A percentile compares a stretch with the other conserved stretches of the same genome.
phyloP scores from a whole-genome alignment of 2,888 invertebrate genomes.

The Drosophila formosana region DNA sequence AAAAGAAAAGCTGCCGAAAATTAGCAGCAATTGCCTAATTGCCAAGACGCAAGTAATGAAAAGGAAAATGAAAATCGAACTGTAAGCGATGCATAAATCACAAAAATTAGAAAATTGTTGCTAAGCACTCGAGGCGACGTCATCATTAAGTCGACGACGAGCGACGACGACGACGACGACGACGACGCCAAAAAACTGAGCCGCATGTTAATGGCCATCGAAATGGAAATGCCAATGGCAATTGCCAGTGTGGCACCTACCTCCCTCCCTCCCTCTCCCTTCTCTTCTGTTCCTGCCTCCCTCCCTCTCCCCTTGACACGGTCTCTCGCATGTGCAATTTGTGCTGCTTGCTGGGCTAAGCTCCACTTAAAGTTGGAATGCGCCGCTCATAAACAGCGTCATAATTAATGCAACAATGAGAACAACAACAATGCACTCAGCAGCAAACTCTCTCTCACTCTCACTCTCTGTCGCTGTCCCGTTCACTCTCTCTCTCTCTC shows the following conservation, averaged over 20 bases:
- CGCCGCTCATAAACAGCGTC: constrained; percentile 5
- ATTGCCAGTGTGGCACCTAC: background rate
- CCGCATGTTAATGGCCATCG: background rate
- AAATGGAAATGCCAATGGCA: background rate
- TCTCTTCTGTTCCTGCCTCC: no score
- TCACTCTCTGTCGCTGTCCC: background rate
- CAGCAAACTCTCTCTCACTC: background rate
- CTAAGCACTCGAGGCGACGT: constrained; percentile 21
- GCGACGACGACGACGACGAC: background rate
- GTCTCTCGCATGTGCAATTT: background rate
- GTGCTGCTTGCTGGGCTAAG: background rate
- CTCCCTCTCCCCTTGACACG: background rate
- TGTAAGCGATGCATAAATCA: constrained; percentile 10
- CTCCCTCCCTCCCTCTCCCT: background rate
- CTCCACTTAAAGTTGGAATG: background rate
- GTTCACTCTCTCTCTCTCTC: background rate
- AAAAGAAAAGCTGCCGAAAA: background rate
- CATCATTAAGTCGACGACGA: constrained; percentile 9
- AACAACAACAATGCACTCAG: background rate
- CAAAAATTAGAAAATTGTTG: constrained; percentile 11
- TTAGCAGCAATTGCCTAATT: background rate
- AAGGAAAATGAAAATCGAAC: constrained; percentile 30
- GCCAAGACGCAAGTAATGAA: background rate
- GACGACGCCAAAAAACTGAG: background rate
- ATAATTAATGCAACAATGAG: background rate